Base-by-base conservation (phyloP, 37 sponge, comb jelly and placozoan genomes). In the Agelas oroides region DNA sequence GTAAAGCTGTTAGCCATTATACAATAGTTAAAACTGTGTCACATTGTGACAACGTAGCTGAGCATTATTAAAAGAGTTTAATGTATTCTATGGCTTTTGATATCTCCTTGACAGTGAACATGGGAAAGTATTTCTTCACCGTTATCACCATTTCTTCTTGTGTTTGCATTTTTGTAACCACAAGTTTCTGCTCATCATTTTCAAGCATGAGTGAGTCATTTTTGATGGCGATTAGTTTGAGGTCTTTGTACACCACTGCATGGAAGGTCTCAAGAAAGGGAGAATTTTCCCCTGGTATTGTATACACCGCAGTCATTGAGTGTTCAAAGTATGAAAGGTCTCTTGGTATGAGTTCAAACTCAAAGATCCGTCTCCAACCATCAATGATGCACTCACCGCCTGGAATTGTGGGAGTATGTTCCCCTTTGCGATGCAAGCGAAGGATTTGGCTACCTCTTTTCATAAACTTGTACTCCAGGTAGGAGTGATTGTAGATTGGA, bases 401-500 rank as follows among this genome's bases (percentile, higher is more conserved):
- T 46, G 46, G 46, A 46, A 3, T 12, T 12, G 3, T 8, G 46
- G 46, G 46, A 12, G 6, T 46, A 12, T 3, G 8, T 12, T 46
- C 46, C 8, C 46, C 46, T 46, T 46, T 46, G 46, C 46, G 6
- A 46, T 46, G 46, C 46, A 3, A 46, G 46, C 46, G 46, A 46
- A 46, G 6, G 8, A 46, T 46, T 46, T 3, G 30, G 0, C 32
- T 28, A 34, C 59, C 75, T 23, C 70, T n/a, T 23, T 53, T 73
- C 24, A 70, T 37, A 40, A 85, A 85, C 46, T 90, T 90, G 68
- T 81, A 85, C 64, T 80, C 55, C 0, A 90, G 27, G 39, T 82
- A 91, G 28, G 83, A 81, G 14, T 83, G 53, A 3, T 55, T 13
- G 59, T 86, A 91, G 0, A 86, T 46, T 0, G 82, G 82, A 20